Base-by-base conservation (phyloP, 2,797 vertebrate genomes). In the Lutjanus campechanus region DNA sequence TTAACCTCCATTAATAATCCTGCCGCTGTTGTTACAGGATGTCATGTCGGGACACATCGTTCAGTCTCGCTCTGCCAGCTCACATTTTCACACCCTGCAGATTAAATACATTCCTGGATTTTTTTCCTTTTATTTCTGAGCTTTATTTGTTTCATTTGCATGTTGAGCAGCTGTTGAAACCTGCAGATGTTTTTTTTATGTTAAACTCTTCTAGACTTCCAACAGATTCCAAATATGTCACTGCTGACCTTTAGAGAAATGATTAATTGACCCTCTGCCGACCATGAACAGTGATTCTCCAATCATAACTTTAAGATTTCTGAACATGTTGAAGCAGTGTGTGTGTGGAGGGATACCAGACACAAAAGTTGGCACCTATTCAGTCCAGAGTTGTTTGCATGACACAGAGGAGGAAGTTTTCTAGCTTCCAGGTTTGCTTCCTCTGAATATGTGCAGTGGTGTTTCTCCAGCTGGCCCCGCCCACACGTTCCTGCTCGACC, bases 21-120 rank as follows among this genome's bases (percentile, higher is more conserved):
- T 11, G 17, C 6, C 1, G 40, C 0, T 17, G 41, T 4, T 9
- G 19, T 25, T 65, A 54, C 4, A 50, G 54, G 43, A 50, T 11
- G 54, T 20, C 63, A 15, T 60, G 79, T 79, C 16, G 7, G 55
- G 50, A 62, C 83, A 68, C 46, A 71, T 53, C 13, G 1, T 6
- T 40, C 29, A 0, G 4, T 61, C 47, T n/a, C 22, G 0, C n/a
- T 10, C 1, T 60, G 69, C 64, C 64, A 49, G 59, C 3, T 44
- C 7, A 47, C 13, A 43, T 25, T 55, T 44, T 68, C 15, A 55
- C 53, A 46, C 63, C 64, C 65, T 25, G 60, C 0, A 51, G 69
- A 74, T 67, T 51, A 53, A 65, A 72, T 1, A 5, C 47, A 60
- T 68, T 64, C 79, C 6, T 41, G 2, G 1, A 54, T 41, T 1